Evolutionary conservation across 2,113 vertebrate species (phyloP).

Genomic region (Danionella cerebrum): DNA sequence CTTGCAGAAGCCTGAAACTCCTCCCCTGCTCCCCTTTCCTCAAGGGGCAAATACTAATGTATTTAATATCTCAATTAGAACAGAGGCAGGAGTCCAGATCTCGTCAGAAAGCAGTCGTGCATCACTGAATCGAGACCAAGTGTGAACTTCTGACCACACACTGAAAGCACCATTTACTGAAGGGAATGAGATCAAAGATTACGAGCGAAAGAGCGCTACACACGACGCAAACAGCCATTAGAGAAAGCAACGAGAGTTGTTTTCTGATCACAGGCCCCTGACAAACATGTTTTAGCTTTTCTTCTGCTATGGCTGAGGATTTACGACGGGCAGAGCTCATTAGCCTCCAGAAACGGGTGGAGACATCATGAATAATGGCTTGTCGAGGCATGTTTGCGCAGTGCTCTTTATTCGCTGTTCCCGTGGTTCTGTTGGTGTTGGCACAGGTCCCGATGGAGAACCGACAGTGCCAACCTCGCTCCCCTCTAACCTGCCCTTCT

Average conservation of each 20-base stretch:
- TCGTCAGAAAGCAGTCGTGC: constrained; percentile 34
- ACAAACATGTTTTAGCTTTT: too few species aligned
- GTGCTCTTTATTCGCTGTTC: constrained; percentile 48
- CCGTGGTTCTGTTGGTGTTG: constrained; percentile 35
- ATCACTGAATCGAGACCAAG: constrained; percentile 47
- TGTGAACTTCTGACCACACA: constrained; percentile 55
- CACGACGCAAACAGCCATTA: too few species aligned
- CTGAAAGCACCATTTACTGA: constrained; percentile 51
- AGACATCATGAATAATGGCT: constrained; percentile 44
- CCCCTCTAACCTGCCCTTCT: neutral
- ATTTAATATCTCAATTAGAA: constrained; percentile 37
- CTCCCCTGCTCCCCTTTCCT: neutral
- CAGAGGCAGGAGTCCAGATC: constrained; percentile 49
- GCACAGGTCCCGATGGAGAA: constrained; percentile 1
- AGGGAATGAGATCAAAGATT: constrained; percentile 45
- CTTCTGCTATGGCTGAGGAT: neutral
- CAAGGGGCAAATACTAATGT: neutral
- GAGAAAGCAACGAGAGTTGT: neutral
- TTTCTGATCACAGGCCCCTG: constrained; percentile 18
- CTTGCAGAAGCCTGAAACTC: too few species aligned
- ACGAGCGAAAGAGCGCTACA: too few species aligned
- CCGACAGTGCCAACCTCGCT: constrained; percentile 10
- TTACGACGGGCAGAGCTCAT: constrained; percentile 2
- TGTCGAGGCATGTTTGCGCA: constrained; percentile 47
- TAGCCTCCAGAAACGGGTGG: constrained; percentile 30